Base-by-base conservation (phyloP, 2,888 invertebrate genomes). In the Agapostemon virescens region DNA sequence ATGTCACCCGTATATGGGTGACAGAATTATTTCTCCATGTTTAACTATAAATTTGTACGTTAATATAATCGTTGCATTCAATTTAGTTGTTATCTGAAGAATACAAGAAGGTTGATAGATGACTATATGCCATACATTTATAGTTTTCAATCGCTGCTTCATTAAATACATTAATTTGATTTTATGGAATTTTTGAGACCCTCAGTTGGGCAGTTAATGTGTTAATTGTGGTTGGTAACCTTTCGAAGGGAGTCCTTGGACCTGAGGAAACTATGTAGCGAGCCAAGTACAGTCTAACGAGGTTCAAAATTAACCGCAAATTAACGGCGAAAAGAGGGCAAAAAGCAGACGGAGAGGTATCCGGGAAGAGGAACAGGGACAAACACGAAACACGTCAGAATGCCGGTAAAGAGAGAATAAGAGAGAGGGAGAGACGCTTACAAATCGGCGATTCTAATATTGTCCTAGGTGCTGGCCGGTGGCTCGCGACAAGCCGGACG, bases 391-490 rank as follows among this genome's bases (percentile, higher is more conserved):
- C 23, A 58, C 72, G 72, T 76, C 66, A 66, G 74, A 72, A 71
- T 33, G 58, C 71, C 52, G 36, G 58, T 15, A 49, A 75, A 42
- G 58, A 71, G 55, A 72, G 73, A 74, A 79, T 52, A 69, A 70
- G 79, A 78, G 71, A 72, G 70, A 78, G 78, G 72, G 81, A 82
- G 79, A 74, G 75, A 79, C 73, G 81, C 77, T 81, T 75, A 75
- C 79, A 81, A 84, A 85, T 84, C 79, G 79, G 69, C 82, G 89
- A 87, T 89, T 92, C 92, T 92, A 92, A 92, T 92, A 92, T 92
- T 92, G 92, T 91, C 92, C 89, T 90, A 90, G 89, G 89, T 87
- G 85, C 82, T 85, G 85, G 88, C 84, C 82, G 86, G 87, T 85
- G 84, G 87, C 86, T 86, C 82, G 82, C 80, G 85, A 85, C 84